A percentile compares a stretch with the other conserved stretches of the same genome.
Evolutionary conservation across 2,113 vertebrate genomes (phyloP).

Genomic region (Choloepus hoffmanni): DNA sequence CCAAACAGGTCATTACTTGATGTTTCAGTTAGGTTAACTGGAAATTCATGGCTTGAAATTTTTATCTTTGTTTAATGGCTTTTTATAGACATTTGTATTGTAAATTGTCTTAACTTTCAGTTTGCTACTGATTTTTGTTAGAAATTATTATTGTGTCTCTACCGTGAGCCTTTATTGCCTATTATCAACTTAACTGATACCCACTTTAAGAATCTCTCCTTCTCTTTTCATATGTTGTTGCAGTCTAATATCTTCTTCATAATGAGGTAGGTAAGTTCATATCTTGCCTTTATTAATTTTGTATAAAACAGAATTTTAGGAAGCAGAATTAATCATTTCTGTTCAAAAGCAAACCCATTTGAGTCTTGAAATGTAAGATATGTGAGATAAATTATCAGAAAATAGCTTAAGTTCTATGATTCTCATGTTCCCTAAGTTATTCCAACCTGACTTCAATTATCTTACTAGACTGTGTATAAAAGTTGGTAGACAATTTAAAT

Average conservation of each 20-base stretch:
- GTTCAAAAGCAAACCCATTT: too few relatives aligned
- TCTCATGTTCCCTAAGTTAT: too few relatives aligned
- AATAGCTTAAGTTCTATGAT: too few relatives aligned
- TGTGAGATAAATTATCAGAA: too few relatives aligned
- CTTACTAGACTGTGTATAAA: too few relatives aligned
- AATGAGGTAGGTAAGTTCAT: neutral
- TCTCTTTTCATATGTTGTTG: neutral
- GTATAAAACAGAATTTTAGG: neutral
- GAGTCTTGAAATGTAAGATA: too few relatives aligned
- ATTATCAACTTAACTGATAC: slow-evolving; percentile 45
- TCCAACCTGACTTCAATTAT: too few relatives aligned
- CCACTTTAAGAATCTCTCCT: neutral
- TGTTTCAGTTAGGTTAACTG: slow-evolving; percentile 61
- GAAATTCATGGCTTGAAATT: slow-evolving; percentile 30
- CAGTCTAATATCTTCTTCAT: neutral
- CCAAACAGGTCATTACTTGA: slow-evolving; percentile 69
- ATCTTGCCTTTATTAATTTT: neutral
- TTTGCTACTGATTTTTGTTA: slow-evolving; percentile 69
- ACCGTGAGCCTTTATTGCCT: slow-evolving; percentile 61
- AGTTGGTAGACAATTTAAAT: too few relatives aligned
- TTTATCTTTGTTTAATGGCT: slow-evolving; percentile 68
- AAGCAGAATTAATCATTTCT: neutral
- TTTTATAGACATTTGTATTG: slow-evolving; percentile 67
- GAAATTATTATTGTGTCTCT: slow-evolving; percentile 70
- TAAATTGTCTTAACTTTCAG: slow-evolving; percentile 78